A percentile compares a stretch with the other conserved stretches of the same genome.
These are phyloP conservation scores for Leucophenga maculata DNA, from an alignment of 2,888 invertebrate species.

Conservation along the genomic window DNA sequence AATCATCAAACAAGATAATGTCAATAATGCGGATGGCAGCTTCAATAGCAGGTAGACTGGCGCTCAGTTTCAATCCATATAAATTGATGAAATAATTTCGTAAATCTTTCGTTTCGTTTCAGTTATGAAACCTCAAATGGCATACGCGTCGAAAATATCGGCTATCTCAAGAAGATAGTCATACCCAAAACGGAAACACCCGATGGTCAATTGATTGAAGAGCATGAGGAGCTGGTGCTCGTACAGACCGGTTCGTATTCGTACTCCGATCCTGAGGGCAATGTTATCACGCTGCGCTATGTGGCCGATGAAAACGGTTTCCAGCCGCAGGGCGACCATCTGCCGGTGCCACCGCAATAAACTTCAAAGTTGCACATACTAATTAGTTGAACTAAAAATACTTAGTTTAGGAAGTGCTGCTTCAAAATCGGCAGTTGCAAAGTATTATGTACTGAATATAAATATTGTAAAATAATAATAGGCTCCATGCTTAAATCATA, in stretches of 20 bases:
- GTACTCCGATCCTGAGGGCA: conserved; percentile 82
- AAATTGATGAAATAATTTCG: no score
- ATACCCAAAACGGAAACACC: conserved; percentile 71
- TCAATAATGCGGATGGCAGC: conserved; percentile 73
- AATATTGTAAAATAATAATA: background rate
- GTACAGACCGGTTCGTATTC: conserved; percentile 80
- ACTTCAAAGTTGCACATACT: background rate
- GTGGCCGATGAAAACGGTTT: conserved; percentile 83
- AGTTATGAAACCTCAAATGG: conserved; percentile 87
- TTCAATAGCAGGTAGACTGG: conserved; percentile 72
- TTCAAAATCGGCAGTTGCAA: background rate
- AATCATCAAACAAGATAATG: conserved; percentile 73
- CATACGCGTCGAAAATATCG: conserved; percentile 82
- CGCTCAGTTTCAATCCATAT: background rate
- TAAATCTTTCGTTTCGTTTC: background rate
- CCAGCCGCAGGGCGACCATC: conserved; percentile 78
- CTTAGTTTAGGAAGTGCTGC: background rate
- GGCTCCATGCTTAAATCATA: background rate
- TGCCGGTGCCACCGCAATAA: conserved; percentile 74
- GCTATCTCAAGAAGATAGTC: conserved; percentile 79
- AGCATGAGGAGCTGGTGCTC: conserved; percentile 76
- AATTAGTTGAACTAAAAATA: background rate
- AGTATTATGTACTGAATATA: conserved; percentile 10
- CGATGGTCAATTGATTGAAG: conserved; percentile 72
- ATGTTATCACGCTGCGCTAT: conserved; percentile 77